Conservation (phyloP, 1,140 invertebrate species). For the Paralvinella palmiformis region DNA sequence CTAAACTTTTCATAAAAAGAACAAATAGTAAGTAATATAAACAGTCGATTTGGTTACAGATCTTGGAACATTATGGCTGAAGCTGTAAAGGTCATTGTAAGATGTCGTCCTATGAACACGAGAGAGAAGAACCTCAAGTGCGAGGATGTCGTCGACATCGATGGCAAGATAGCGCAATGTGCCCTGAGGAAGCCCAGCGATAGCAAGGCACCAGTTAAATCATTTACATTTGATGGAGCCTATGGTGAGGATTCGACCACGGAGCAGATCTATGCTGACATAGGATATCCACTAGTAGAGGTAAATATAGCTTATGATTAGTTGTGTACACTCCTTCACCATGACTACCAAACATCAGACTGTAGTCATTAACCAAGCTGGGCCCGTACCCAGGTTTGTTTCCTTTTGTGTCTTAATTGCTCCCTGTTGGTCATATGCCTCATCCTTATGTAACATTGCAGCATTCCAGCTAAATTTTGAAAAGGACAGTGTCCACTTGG, state of each 20-base stretch:
- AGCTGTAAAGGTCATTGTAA: slow-evolving; percentile 81
- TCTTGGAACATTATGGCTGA: slow-evolving; percentile 54
- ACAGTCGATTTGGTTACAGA: background rate
- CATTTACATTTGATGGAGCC: slow-evolving; percentile 69
- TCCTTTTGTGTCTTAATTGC: no score
- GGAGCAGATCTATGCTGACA: slow-evolving; percentile 64
- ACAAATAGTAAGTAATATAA: no score
- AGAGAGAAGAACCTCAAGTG: slow-evolving; percentile 67
- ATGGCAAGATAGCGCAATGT: slow-evolving; percentile 55
- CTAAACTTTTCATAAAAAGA: no score
- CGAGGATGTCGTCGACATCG: slow-evolving; percentile 70
- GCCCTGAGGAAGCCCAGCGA: slow-evolving; percentile 58
- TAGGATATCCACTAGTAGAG: slow-evolving; percentile 64
- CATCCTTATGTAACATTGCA: no score
- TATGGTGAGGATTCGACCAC: slow-evolving; percentile 60
- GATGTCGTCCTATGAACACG: slow-evolving; percentile 83
- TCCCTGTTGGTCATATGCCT: no score
- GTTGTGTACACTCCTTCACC: no score
- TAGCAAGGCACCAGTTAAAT: slow-evolving; percentile 59
- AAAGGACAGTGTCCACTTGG: no score
- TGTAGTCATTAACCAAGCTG: no score
- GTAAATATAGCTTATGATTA: slow-evolving; percentile 47
- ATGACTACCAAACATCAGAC: no score
- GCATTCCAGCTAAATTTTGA: no score
- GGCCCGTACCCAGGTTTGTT: no score